Conservation (phyloP, 2,113 vertebrate genomes). For the Ptilonorhynchus violaceus region DNA sequence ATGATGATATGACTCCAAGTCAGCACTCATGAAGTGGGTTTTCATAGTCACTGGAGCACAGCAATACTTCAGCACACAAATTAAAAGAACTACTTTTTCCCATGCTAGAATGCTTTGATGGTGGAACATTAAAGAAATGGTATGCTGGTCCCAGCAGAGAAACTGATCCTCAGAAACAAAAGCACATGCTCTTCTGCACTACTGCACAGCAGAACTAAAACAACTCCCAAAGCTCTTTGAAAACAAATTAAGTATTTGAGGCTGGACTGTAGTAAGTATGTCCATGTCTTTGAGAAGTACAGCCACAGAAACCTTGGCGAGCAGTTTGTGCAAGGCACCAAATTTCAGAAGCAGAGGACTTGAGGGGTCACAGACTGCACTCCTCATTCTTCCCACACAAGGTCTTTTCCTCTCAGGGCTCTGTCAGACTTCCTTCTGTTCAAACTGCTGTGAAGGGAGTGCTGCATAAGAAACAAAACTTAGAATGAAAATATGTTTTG, state of each 20-base stretch:
- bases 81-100: background rate
- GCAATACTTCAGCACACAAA: background rate
- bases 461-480: background rate
- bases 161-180: background rate
- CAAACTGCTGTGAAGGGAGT: background rate
- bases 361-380: background rate
- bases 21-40: background rate
- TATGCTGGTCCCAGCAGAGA: background rate
- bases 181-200: background rate
- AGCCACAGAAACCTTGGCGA: background rate
- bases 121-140: background rate
- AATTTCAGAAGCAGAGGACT: background rate
- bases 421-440: background rate
- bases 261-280: background rate
- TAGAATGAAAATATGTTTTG: background rate
- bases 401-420: background rate
- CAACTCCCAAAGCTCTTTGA: background rate
- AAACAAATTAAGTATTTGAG: conserved; percentile 7
- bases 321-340: background rate
- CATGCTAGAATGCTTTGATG: background rate
- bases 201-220: background rate
- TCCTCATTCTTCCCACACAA: background rate
- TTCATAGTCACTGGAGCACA: background rate
- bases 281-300: background rate
- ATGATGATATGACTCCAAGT: background rate